Base-by-base conservation (phyloP, 2,797 vertebrate genomes). In the Pseudopleuronectes americanus region DNA sequence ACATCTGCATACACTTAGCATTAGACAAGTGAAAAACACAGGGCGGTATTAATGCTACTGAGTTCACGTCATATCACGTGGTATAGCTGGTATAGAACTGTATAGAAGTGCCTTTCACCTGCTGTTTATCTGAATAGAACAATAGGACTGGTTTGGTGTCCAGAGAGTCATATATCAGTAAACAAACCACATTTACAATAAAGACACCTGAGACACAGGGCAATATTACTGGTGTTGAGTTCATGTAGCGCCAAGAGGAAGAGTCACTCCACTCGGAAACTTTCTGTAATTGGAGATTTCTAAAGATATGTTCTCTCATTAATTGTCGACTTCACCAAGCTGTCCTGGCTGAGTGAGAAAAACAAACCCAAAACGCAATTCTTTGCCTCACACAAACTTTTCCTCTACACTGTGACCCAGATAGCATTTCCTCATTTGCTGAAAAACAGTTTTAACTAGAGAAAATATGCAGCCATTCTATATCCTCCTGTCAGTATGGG, bases 401-500 rank as follows among this genome's bases (percentile, higher is more conserved):
- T 45, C 31, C 43, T 59, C 13, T 51, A 57, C 68, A 47, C 61
- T 60, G 13, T 89, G 87, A 88, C 85, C 86, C 80, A 87, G 68
- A 86, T 85, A 80, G 47, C 28, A 36, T 80, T 75, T 79, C 28
- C 62, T 74, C 74, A 66, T 77, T 79, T 67, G 65, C 73, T 77
- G 62, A 83, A 53, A 83, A 82, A 4, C 47, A 66, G 87, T 89
- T 89, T 82, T 77, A 78, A 77, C 43, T 0, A 73, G 74, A 77
- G 66, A 73, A 85, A 82, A 82, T 63, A 64, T 73, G 64, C 57
- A 71, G 61, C 23, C 60, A 71, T 64, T 64, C 52, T 66, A 45
- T 36, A 36, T 62, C 64, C 17, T 57, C 19, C 52, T 63, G 52
- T 59, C 64, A 68, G 75, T 82, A 69, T 75, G 57, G 57, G 68